A percentile compares a stretch with the other conserved stretches of the same genome.
Evolutionary conservation across 2,113 vertebrate genomes (phyloP).

Genomic region (Microcebus jonahi): DNA sequence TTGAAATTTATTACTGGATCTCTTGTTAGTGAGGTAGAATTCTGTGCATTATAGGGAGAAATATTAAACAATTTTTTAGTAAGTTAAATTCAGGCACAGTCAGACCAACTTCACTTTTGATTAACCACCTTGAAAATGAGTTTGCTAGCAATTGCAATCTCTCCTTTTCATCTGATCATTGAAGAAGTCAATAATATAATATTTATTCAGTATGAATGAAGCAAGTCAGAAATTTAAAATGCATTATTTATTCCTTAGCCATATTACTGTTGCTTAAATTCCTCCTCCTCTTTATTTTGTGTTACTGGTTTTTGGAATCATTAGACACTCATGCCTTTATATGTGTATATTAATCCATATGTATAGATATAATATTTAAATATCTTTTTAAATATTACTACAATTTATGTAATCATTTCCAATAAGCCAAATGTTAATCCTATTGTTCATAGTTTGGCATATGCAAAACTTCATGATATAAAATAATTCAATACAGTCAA

Average conservation of each 20-base stretch:
- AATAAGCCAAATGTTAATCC: not conserved
- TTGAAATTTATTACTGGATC: not conserved
- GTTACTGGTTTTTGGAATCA: not conserved
- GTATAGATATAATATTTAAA: not conserved
- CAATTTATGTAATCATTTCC: not conserved
- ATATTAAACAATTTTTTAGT: not conserved
- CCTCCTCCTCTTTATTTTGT: not conserved
- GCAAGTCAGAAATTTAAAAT: not conserved
- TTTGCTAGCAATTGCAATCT: not conserved
- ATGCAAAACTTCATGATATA: not conserved
- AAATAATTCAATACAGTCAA: not conserved
- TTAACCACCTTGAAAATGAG: not conserved
- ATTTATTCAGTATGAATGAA: not conserved
- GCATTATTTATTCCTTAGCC: not conserved
- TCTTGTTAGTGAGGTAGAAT: not conserved
- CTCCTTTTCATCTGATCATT: not conserved
- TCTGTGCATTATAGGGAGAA: not conserved
- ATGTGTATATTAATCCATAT: not conserved
- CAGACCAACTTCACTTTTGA: constrained; percentile 10
- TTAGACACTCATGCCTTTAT: not conserved
- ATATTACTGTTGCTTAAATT: not conserved
- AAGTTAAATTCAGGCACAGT: not conserved
- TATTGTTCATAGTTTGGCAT: not conserved
- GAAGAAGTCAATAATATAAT: not conserved
- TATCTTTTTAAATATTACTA: not conserved